A percentile compares a stretch with the other conserved stretches of the same genome.
Conservation (phyloP, 2,113 vertebrate species). For the Heteronetta atricapilla region DNA sequence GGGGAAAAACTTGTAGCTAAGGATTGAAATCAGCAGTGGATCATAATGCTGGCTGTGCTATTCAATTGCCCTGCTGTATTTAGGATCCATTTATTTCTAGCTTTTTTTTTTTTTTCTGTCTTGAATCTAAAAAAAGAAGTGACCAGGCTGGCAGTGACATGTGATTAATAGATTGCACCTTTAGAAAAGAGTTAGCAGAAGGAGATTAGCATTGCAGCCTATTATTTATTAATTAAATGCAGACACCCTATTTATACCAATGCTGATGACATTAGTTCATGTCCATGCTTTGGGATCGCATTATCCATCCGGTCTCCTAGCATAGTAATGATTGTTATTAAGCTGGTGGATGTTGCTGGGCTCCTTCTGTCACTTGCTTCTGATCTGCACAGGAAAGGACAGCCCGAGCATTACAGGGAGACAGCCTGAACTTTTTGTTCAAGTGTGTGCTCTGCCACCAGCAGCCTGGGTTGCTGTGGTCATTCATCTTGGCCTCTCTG, state of each 20-base stretch:
- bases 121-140: conserved; percentile 60
- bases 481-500: neutral
- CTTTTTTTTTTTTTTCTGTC: neutral
- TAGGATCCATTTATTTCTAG: conserved; percentile 55
- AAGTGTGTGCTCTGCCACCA: too few relatives aligned
- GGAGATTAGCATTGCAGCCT: conserved; percentile 61
- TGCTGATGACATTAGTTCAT: conserved; percentile 59
- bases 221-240: conserved; percentile 74
- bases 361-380: conserved; percentile 16
- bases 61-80: conserved; percentile 43
- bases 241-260: conserved; percentile 63
- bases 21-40: conserved; percentile 50
- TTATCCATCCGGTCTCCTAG: conserved; percentile 1
- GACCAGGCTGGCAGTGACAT: conserved; percentile 58
- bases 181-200: conserved; percentile 65
- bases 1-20: conserved; percentile 15
- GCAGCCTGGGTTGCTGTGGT: neutral
- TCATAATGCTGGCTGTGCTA: conserved; percentile 37
- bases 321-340: conserved; percentile 30
- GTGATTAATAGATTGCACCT: conserved; percentile 69
- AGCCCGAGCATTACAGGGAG: too few relatives aligned
- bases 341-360: neutral
- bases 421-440: neutral
- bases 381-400: neutral
- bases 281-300: conserved; percentile 25